These are phyloP conservation scores for Dendrocincla tyrannina DNA, from an alignment of 2,797 vertebrate genomes.

Conservation along the genomic window DNA sequence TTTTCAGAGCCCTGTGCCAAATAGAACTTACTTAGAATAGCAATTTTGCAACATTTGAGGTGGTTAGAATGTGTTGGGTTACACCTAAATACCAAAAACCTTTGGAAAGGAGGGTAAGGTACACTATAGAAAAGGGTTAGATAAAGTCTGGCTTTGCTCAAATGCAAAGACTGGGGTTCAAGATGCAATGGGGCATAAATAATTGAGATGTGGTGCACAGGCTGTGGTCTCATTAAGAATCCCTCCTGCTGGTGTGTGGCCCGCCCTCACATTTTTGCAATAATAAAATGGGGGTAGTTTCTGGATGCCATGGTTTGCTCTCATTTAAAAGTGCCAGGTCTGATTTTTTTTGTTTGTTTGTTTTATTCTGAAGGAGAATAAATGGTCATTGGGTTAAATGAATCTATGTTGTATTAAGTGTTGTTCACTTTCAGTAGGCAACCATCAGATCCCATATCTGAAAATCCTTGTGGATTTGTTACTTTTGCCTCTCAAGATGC, in stretches of 20 bases:
- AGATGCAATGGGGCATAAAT: neutral
- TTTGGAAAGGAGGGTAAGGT: neutral
- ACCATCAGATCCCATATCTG: neutral
- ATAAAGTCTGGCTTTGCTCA: neutral
- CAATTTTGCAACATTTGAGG: neutral
- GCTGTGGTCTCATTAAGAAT: neutral
- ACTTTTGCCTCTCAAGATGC: neutral
- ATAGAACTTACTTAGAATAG: neutral
- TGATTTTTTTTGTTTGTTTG: neutral
- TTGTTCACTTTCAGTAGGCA: neutral
- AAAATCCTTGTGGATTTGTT: neutral
- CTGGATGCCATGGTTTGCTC: neutral
- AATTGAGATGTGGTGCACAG: neutral
- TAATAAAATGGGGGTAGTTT: neutral
- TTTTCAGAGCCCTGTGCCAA: neutral
- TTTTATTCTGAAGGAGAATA: neutral
- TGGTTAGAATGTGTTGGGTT: neutral
- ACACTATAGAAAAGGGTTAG: neutral
- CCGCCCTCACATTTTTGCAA: neutral
- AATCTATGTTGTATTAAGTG: neutral
- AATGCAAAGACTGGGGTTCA: neutral
- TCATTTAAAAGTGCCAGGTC: neutral
- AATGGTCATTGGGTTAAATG: neutral
- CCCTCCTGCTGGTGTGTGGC: neutral
- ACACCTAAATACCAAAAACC: neutral